phyloP scores from a whole-genome alignment of 2,888 invertebrate species.

The Mystacides longicornis region DNA sequence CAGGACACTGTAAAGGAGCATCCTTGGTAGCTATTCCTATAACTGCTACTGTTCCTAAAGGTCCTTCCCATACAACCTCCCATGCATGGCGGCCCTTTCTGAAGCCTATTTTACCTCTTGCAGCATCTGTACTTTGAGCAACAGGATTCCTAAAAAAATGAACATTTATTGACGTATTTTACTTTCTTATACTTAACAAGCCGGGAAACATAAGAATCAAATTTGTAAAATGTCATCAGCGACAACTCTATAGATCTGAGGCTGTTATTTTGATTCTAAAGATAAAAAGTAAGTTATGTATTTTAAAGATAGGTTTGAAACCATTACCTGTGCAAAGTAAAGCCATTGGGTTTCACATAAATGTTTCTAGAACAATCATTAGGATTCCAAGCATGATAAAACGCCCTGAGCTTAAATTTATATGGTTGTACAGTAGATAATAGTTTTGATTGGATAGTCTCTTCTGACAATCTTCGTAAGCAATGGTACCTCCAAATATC shows the following conservation, averaged over 20 bases:
- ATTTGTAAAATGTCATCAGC: too few relatives aligned
- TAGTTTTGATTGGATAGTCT: conserved; percentile 80
- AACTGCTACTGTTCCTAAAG: conserved; percentile 95
- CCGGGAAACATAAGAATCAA: too few relatives aligned
- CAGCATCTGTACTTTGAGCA: conserved; percentile 96
- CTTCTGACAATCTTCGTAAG: conserved; percentile 77
- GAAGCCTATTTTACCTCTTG: conserved; percentile 85
- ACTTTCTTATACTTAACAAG: too few relatives aligned
- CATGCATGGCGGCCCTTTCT: conserved; percentile 89
- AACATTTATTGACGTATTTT: background rate
- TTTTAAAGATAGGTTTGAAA: too few relatives aligned
- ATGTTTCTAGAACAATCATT: conserved; percentile 96
- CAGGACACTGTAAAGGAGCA: conserved; percentile 86
- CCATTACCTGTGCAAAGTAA: conserved; percentile 79
- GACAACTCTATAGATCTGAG: too few relatives aligned
- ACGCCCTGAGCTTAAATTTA: conserved; percentile 90
- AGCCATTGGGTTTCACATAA: conserved; percentile 93
- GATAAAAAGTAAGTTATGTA: too few relatives aligned
- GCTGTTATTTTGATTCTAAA: too few relatives aligned
- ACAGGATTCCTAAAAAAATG: conserved; percentile 75
- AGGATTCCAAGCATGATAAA: conserved; percentile 94
- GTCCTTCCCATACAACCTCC: conserved; percentile 99
- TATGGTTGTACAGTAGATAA: conserved; percentile 81
- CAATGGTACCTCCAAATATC: conserved; percentile 94
- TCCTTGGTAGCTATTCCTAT: conserved; percentile 93